Evolutionary conservation across 2,888 invertebrate genomes (phyloP).

Genomic region (Tuberolachnus salignus): DNA sequence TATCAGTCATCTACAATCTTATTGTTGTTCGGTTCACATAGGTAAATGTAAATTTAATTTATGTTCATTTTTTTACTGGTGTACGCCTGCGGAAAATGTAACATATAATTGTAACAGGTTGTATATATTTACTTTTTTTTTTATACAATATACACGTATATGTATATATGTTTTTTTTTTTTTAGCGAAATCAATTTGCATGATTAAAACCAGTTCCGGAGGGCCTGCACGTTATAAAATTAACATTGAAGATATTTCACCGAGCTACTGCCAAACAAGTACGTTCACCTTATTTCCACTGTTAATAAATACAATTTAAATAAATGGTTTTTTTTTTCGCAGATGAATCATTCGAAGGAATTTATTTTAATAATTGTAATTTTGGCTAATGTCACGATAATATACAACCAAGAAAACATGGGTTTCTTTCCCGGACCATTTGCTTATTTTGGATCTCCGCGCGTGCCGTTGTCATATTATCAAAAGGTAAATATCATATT

Average conservation of each 20-base stretch:
- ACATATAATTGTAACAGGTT: background rate
- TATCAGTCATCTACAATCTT: no score
- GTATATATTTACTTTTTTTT: background rate
- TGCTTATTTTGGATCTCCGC: background rate
- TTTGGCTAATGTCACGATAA: background rate
- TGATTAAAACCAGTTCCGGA: conserved; percentile 26
- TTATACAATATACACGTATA: no score
- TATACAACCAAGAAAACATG: background rate
- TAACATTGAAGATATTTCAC: background rate
- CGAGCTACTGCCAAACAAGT: background rate
- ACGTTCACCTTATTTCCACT: background rate
- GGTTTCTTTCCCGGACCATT: background rate
- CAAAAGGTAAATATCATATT: background rate
- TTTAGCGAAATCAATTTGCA: conserved; percentile 29
- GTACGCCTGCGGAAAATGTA: background rate
- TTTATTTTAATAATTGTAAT: background rate
- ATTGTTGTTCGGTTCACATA: no score
- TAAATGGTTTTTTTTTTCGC: background rate
- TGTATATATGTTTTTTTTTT: background rate
- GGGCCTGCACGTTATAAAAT: background rate
- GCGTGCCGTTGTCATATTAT: background rate
- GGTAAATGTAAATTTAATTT: background rate
- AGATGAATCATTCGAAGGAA: background rate
- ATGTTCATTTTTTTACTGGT: background rate
- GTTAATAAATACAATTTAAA: background rate